A percentile compares a stretch with the other conserved stretches of the same genome.
phyloP scores from a whole-genome alignment of 2,113 vertebrate genomes.

The Thamnophis sirtalis region DNA sequence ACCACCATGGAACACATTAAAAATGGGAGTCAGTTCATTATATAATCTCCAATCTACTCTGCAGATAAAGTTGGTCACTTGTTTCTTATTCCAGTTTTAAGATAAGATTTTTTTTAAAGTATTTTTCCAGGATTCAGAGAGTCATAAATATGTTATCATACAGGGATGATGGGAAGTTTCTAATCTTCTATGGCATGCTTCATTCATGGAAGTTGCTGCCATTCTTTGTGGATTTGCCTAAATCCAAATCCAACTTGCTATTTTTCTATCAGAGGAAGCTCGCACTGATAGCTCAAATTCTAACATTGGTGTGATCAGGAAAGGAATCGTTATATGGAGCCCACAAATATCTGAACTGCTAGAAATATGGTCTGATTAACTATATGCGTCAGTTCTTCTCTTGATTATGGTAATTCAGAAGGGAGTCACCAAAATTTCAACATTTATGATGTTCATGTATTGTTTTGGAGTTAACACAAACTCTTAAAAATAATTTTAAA shows the following conservation, averaged over 20 bases:
- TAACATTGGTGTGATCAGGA: neutral
- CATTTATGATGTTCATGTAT: neutral
- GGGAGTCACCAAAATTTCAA: neutral
- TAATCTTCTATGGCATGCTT: neutral
- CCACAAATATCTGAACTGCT: neutral
- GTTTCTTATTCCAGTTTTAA: neutral
- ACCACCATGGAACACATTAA: neutral
- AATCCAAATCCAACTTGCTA: neutral
- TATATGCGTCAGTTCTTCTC: neutral
- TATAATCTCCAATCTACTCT: neutral
- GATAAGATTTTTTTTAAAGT: neutral
- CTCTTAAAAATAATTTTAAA: neutral
- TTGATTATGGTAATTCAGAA: neutral
- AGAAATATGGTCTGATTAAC: neutral
- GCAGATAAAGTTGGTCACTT: neutral
- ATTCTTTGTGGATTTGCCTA: neutral
- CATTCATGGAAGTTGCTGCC: neutral
- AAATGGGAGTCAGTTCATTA: neutral
- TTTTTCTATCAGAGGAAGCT: neutral
- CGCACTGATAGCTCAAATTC: neutral
- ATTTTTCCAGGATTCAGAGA: neutral
- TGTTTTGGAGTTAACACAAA: neutral
- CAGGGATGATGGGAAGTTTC: neutral
- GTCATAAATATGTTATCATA: neutral
- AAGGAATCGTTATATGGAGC: neutral